A percentile compares a stretch with the other conserved stretches of the same genome.
phyloP scores from a whole-genome alignment of 2,113 vertebrate genomes.

The Sorex araneus region DNA sequence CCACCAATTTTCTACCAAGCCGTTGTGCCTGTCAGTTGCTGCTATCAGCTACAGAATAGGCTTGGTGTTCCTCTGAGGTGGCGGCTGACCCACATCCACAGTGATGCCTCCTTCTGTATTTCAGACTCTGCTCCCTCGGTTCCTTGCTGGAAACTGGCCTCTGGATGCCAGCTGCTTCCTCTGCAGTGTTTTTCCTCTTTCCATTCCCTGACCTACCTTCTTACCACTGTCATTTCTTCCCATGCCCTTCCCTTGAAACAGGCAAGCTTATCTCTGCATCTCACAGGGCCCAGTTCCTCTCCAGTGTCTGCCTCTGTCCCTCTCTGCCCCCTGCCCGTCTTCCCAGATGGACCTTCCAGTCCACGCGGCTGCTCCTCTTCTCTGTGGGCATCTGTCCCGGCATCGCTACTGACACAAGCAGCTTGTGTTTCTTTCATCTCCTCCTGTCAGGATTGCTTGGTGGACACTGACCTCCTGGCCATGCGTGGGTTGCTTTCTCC shows the following conservation, averaged over 20 bases:
- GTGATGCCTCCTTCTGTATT: background rate
- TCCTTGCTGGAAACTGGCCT: background rate
- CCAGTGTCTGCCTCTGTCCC: background rate
- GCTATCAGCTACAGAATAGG: background rate
- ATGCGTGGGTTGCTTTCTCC: background rate
- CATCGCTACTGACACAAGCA: background rate
- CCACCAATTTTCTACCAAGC: background rate
- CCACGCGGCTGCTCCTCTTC: background rate
- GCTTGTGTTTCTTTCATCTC: slow-evolving; percentile 43
- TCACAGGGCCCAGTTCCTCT: slow-evolving; percentile 68
- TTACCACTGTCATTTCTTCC: slow-evolving; percentile 52
- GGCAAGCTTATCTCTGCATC: slow-evolving; percentile 71
- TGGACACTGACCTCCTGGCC: slow-evolving; percentile 23
- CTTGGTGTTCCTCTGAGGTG: background rate
- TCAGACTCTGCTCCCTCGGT: slow-evolving; percentile 7
- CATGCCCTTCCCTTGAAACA: slow-evolving; percentile 37
- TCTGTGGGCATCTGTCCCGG: slow-evolving; percentile 40
- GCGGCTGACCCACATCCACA: background rate
- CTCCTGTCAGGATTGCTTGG: background rate
- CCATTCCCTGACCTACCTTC: slow-evolving; percentile 63
- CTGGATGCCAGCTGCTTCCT: slow-evolving; percentile 4
- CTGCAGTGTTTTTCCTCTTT: slow-evolving; percentile 24
- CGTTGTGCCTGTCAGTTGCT: background rate
- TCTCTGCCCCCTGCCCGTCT: slow-evolving; percentile 17
- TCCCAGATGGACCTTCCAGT: background rate